phyloP scores from a whole-genome alignment of 2,888 invertebrate species.

The Drosophila emarginata region DNA sequence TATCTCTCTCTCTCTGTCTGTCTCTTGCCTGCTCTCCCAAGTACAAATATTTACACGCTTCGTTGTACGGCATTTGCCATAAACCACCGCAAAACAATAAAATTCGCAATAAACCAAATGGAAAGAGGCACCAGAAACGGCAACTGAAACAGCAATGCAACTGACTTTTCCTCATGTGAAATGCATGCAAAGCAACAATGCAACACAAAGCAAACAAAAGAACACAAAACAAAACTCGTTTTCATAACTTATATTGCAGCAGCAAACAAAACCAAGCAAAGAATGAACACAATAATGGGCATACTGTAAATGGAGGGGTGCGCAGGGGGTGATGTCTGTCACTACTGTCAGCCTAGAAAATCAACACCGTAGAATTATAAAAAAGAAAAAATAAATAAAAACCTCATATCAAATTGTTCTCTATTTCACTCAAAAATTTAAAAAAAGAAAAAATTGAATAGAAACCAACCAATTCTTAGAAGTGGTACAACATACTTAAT shows the following conservation, averaged over 20 bases:
- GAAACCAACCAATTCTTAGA: not conserved
- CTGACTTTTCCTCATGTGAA: slow-evolving; percentile 49
- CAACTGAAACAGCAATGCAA: slow-evolving; percentile 16
- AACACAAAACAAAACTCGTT: slow-evolving; percentile 37
- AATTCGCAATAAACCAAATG: slow-evolving; percentile 74
- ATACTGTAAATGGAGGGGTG: not conserved
- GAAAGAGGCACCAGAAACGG: slow-evolving; percentile 61
- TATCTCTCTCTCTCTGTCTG: not conserved
- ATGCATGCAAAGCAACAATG: slow-evolving; percentile 50
- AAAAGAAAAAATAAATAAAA: slow-evolving; percentile 13
- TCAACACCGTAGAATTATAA: not conserved
- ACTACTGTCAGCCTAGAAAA: not conserved
- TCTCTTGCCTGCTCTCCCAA: not conserved
- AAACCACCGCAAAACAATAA: slow-evolving; percentile 71
- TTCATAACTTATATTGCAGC: slow-evolving; percentile 69
- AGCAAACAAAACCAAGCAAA: slow-evolving; percentile 27
- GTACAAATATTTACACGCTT: slow-evolving; percentile 61
- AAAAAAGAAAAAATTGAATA: not conserved
- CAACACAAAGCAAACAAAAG: slow-evolving; percentile 49
- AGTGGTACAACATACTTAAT: not conserved
- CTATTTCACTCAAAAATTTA: not conserved
- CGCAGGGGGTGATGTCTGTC: not conserved
- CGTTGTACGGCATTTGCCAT: slow-evolving; percentile 49
- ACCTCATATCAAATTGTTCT: not conserved
- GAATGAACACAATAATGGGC: not conserved